phyloP scores from a whole-genome alignment of 64 coral and sea anemone species.

The Montipora sp. region DNA sequence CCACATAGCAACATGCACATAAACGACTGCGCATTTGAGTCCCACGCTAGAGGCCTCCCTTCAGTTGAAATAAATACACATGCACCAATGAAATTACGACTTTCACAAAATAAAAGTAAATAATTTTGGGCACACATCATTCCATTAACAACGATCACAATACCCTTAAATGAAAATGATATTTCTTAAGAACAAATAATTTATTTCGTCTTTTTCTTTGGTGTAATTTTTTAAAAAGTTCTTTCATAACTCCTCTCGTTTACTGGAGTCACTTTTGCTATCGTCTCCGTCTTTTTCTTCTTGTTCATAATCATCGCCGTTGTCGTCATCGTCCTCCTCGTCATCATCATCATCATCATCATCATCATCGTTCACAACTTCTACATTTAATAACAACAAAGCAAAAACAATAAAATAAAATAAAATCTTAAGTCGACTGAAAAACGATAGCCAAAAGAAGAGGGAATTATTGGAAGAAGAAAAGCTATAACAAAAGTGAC shows the following conservation, averaged over 20 bases:
- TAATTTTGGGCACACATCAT: too few species aligned
- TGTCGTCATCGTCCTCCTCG: background rate
- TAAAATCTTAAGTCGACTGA: background rate
- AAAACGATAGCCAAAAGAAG: background rate
- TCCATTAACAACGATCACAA: too few species aligned
- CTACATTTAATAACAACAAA: slow-evolving; percentile 48
- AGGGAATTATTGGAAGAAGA: background rate
- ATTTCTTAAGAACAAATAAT: slow-evolving; percentile 29
- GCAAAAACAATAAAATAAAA: slow-evolving; percentile 4
- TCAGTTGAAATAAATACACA: too few species aligned
- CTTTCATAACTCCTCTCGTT: slow-evolving; percentile 40
- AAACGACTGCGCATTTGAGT: too few species aligned
- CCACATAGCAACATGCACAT: too few species aligned
- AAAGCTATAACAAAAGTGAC: slow-evolving; percentile 45
- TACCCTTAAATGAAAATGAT: too few species aligned
- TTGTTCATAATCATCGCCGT: slow-evolving; percentile 6
- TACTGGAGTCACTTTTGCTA: slow-evolving; percentile 51
- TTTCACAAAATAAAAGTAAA: too few species aligned
- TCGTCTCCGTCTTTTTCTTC: slow-evolving; percentile 6
- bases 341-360: slow-evolving; percentile 17
- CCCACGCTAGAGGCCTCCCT: too few species aligned
- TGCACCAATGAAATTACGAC: too few species aligned
- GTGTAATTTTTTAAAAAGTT: slow-evolving; percentile 16
- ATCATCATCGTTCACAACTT: slow-evolving; percentile 33
- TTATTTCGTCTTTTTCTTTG: slow-evolving; percentile 1